Conservation (phyloP, 2,113 vertebrate species). For the Carassius auratus region DNA sequence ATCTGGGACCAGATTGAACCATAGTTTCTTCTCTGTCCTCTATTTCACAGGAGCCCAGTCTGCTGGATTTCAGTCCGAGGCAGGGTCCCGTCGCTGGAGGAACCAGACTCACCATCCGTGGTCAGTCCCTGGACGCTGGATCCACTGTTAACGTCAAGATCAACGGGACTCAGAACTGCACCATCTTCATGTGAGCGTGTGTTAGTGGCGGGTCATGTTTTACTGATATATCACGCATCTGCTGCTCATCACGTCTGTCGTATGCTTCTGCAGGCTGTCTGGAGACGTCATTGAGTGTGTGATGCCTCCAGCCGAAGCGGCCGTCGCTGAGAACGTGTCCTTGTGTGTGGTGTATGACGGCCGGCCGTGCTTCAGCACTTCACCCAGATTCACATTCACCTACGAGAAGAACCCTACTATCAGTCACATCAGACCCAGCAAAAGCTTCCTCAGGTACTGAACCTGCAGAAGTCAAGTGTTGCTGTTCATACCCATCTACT, state of each 20-base stretch:
- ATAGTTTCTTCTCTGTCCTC: background rate
- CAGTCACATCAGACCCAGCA: constrained; percentile 83
- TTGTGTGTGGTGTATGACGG: constrained; percentile 91
- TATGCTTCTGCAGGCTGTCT: constrained; percentile 71
- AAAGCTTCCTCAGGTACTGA: constrained; percentile 91
- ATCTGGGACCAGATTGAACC: background rate
- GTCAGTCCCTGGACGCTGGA: constrained; percentile 83
- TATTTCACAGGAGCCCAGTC: constrained; percentile 79
- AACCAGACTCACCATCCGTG: constrained; percentile 85
- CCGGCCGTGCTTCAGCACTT: constrained; percentile 74
- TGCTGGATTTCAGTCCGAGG: constrained; percentile 78
- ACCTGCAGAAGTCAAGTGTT: too few relatives aligned
- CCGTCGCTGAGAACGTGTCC: constrained; percentile 62
- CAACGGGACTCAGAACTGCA: constrained; percentile 84
- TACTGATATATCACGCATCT: background rate
- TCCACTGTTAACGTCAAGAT: constrained; percentile 82
- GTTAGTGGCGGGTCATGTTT: background rate
- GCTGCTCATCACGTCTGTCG: background rate
- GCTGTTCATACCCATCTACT: too few relatives aligned
- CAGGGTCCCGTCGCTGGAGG: constrained; percentile 88
- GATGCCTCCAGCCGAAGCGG: constrained; percentile 71
- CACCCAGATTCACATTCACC: constrained; percentile 77
- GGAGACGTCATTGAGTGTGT: constrained; percentile 82
- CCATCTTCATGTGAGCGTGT: constrained; percentile 80
- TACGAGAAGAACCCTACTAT: constrained; percentile 90